Evolutionary conservation across 92 coral and sea anemone species (phyloP), one percentile per base, ranked within the genome.

Genomic region (Umimayanthus kanabou): DNA sequence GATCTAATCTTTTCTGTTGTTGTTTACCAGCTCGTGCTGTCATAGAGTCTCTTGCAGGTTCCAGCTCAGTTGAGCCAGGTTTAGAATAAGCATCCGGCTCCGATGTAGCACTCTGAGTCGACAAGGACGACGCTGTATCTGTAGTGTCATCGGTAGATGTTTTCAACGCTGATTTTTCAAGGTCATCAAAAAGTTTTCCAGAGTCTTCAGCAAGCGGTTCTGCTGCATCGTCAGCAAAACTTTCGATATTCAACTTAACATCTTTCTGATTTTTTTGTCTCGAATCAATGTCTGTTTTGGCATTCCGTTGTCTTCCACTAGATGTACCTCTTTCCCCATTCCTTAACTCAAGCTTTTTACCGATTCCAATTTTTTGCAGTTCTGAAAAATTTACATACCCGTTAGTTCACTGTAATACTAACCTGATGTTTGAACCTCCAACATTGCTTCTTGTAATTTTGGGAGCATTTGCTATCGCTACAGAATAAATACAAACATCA

Each of bases 111-210:
- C 89, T 79, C 74, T 85, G 89, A 50, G 91, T 82, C 39, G 91
- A 80, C 30, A 85, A 61, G 18, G 91, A 77, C 18, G 91, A 91
- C 2, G 58, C 77, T 4, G 91, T 67, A 4, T 89, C 86, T 33
- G 86, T 84, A 37, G 86, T 71, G 29, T 91, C 87, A 85, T 91
- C 93, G 29, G 40, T 88, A 16, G 70, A 88, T 16, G 73, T 67
- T 47, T 85, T 87, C 66, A 86, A 79, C 53, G 88, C 91, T 29
- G 85, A 73, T 14, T 55, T 80, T 61, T 85, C 76, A 9, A 73
- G 65, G 26, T 82, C 80, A 26, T 73, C 76, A 40, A 73, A 69
- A 22, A 65, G 18, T 57, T 86, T 90, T 70, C 85, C 84, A 29
- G 76, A 73, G 5, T 79, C 86, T 30, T 79, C 89, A 66, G 42